phyloP scores from a whole-genome alignment of 1,140 invertebrate species.

The Orchestia grillus region DNA sequence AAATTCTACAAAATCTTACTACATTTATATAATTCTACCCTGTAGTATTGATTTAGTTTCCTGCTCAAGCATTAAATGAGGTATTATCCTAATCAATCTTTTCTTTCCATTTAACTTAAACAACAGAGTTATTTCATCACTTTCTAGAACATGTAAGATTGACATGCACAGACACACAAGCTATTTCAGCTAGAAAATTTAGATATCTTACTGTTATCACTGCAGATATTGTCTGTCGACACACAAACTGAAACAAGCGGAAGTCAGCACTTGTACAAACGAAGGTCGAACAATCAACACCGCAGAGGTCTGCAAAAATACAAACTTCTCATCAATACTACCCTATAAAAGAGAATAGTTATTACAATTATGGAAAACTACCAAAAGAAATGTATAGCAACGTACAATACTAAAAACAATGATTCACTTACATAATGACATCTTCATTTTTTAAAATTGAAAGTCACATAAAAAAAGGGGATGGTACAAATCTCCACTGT shows the following conservation, averaged over 20 bases:
- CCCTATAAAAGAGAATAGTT: not conserved
- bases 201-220: not conserved
- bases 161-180: not conserved
- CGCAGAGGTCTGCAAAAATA: not conserved
- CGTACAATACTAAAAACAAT: not conserved
- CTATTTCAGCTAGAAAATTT: not conserved
- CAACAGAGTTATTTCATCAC: not conserved
- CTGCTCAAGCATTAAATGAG: not conserved
- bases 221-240: not conserved
- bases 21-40: not conserved
- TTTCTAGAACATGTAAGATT: not conserved
- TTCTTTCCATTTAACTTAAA: not conserved
- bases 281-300: not conserved
- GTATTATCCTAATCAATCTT: not conserved
- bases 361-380: not conserved
- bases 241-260: not conserved
- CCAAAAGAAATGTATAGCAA: not conserved
- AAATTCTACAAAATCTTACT: not conserved
- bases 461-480: not conserved
- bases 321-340: not conserved
- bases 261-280: not conserved
- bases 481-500: too few species aligned
- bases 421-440: not conserved
- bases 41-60: not conserved
- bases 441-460: not conserved